Evolutionary conservation across 2,888 invertebrate species (phyloP), one percentile per base, ranked within the genome.

Genomic region (Dugesia japonica): DNA sequence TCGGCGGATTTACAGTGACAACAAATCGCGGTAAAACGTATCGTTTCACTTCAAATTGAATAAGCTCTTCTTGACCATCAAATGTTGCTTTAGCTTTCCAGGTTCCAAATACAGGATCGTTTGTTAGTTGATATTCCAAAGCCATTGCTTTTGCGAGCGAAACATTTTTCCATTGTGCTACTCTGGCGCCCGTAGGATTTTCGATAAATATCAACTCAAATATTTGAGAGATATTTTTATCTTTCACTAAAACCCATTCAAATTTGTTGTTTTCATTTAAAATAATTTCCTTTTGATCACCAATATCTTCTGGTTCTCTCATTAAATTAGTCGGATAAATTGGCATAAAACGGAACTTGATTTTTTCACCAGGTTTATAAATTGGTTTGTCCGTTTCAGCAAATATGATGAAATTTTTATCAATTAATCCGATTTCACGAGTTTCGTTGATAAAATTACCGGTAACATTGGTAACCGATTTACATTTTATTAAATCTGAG

Each of bases 371-470:
- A 4, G 82, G 82, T 0, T 80, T 81, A 76, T 82, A 82, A 9
- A 81, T 78, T 0, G 82, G 81, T 78, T 81, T 81, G 73, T 81
- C 81, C 1, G 81, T 81, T 78, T 82, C 81, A 26, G 81, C 80
- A 76, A 81, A 81, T 28, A 81, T 82, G 31, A 82, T 23, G 26
- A 77, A 56, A 42, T 72, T 76, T 27, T 76, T 56, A 56, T 56
- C 56, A 13, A 56, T 4, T n/a, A 56, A 23, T 56, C 56, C 56
- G n/a, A 56, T n/a, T 56, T 56, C 56, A 4, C 23, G 23, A 20
- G 56, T 56, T n/a, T 56, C 56, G 17, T 56, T 56, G 56, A 56
- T 56, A n/a, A 56, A 56, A 56, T 4, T 56, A 9, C 56, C 56
- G 17, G 56, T 56, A 9, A 56, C 17, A 7, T 9, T 20, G 4